Evolutionary conservation across 2,888 invertebrate species (phyloP).

Genomic region (Lithodes maja): DNA sequence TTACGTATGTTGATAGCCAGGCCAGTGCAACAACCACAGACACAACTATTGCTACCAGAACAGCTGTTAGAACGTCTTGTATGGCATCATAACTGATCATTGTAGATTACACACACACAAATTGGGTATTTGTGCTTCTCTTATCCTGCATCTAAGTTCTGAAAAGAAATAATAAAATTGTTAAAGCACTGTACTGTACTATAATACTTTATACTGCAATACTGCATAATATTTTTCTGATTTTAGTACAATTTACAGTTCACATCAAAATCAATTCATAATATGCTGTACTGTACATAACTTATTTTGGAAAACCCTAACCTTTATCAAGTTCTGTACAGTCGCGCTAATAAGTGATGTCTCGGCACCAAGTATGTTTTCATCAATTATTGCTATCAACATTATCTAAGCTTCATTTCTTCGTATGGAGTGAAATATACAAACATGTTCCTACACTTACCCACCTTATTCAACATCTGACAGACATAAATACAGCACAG

Average conservation of each 20-base stretch:
- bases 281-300: background rate
- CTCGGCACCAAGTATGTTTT: too few species aligned
- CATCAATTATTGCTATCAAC: too few species aligned
- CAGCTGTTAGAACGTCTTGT: slow-evolving; percentile 49
- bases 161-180: background rate
- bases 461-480: too few species aligned
- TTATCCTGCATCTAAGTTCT: background rate
- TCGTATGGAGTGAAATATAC: too few species aligned
- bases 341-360: too few species aligned
- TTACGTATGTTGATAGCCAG: slow-evolving; percentile 63
- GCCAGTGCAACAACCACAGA: slow-evolving; percentile 51
- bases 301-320: background rate
- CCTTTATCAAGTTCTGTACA: background rate
- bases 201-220: background rate
- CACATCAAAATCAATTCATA: background rate
- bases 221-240: background rate
- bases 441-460: too few species aligned
- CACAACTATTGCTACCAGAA: slow-evolving; percentile 44
- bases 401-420: too few species aligned
- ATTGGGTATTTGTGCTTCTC: background rate
- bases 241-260: background rate
- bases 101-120: slow-evolving; percentile 18
- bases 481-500: too few species aligned
- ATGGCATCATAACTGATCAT: slow-evolving; percentile 60
- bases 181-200: background rate